phyloP scores from a whole-genome alignment of 2,113 vertebrate species.

The cat (Felis catus) region F.catus_Fca126_mat1.0 CM031425.1:8677001-8677500 shows the following conservation, averaged over 20 bases:
- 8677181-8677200: conserved; percentile 91
- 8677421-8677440: conserved; percentile 71
- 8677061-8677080: conserved; percentile 59
- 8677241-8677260: conserved; percentile 81
- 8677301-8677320: conserved; percentile 73
- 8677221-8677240: conserved; percentile 85
- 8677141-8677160: conserved; percentile 79
- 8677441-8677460: conserved; percentile 53
- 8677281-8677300: conserved; percentile 85
- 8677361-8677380: conserved; percentile 88
- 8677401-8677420: conserved; percentile 83
- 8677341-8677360: conserved; percentile 47
- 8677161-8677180: conserved; percentile 84
- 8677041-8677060: conserved; percentile 80
- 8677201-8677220: conserved; percentile 92
- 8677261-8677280: conserved; percentile 75
- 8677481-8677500: conserved; percentile 76
- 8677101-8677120: conserved; percentile 82
- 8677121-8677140: conserved; percentile 87
- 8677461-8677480: conserved; percentile 77
- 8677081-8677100: conserved; percentile 62
- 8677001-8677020: not conserved
- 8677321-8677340: conserved; percentile 67
- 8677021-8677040: too few species aligned
- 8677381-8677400: conserved; percentile 84